Evolutionary conservation across 2,113 vertebrate genomes (phyloP), one percentile per base, ranked within the genome.

Genomic region (Caranx ignobilis): DNA sequence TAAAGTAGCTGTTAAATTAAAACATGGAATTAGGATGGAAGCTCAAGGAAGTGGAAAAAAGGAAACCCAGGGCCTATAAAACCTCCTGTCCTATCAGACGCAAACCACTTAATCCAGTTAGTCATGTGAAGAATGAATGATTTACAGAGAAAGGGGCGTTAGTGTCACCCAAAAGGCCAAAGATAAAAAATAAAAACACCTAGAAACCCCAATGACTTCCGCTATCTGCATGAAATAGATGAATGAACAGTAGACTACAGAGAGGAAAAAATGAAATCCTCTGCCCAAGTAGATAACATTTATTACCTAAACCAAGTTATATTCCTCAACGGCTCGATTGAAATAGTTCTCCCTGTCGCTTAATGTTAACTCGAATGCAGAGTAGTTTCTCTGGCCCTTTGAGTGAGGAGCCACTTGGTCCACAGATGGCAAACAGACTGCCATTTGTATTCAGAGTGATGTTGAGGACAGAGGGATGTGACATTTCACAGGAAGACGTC

Each of bases 371-470:
- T 79, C 81, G 56, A 32, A 54, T 64, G 76, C 79, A 70, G 57
- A 75, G 54, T 43, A 13, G 52, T 71, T 70, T 81, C 82, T 45
- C 26, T 12, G 71, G 74, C 71, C 82, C 64, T 73, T 64, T 81
- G 55, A 79, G 64, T 59, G 43, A 77, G 57, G 48, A 82, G 78
- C 76, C 71, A 50, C 79, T 85, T 16, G 56, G 82, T 52, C 65
- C 89, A 82, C 93, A 95, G 94, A 95, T 95, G 93, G 94, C 82
- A 89, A 91, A 92, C 92, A 92, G 90, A 82, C 92, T 93, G 93
- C 81, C 86, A 93, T 91, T 90, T 90, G 82, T 90, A 91, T 92
- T 93, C 93, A 88, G 83, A 65, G 88, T 69, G 91, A 89, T 80
- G 85, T 70, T 67, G 88, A 85, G 85, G 90, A 89, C 87, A 91